phyloP scores from a whole-genome alignment of 2,888 invertebrate species.

The Pollenia angustigena region DNA sequence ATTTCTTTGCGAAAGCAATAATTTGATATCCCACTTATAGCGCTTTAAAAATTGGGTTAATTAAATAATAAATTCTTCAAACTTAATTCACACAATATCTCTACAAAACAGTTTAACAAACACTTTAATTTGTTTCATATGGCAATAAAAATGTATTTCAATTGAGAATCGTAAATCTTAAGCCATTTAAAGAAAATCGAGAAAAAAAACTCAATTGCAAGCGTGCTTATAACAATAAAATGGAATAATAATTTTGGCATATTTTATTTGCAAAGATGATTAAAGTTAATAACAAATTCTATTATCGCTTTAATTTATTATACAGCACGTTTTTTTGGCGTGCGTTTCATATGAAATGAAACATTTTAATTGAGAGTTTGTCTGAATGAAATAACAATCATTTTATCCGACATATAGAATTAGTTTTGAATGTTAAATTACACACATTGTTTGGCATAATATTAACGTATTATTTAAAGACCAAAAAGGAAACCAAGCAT shows the following conservation, averaged over 20 bases:
- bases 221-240: background rate
- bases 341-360: slow-evolving; percentile 38
- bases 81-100: slow-evolving; percentile 5
- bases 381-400: slow-evolving; percentile 13
- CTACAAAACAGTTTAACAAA: background rate
- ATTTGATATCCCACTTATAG: slow-evolving; percentile 11
- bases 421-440: slow-evolving; percentile 52
- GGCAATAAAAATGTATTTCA: slow-evolving; percentile 23
- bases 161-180: background rate
- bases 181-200: background rate
- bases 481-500: slow-evolving; percentile 4
- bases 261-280: slow-evolving; percentile 32
- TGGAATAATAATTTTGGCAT: slow-evolving; percentile 38
- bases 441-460: slow-evolving; percentile 61
- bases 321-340: slow-evolving; percentile 56
- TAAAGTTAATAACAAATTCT: slow-evolving; percentile 56
- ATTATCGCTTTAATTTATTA: slow-evolving; percentile 66
- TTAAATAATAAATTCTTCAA: slow-evolving; percentile 11
- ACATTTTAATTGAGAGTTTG: slow-evolving; percentile 34
- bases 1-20: background rate
- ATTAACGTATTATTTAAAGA: slow-evolving; percentile 54
- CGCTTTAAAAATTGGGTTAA: slow-evolving; percentile 24
- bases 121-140: background rate
- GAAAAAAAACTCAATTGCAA: background rate
- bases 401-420: slow-evolving; percentile 8